Evolutionary conservation across 2,888 invertebrate genomes (phyloP).

Genomic region (Acholoe squamosa): DNA sequence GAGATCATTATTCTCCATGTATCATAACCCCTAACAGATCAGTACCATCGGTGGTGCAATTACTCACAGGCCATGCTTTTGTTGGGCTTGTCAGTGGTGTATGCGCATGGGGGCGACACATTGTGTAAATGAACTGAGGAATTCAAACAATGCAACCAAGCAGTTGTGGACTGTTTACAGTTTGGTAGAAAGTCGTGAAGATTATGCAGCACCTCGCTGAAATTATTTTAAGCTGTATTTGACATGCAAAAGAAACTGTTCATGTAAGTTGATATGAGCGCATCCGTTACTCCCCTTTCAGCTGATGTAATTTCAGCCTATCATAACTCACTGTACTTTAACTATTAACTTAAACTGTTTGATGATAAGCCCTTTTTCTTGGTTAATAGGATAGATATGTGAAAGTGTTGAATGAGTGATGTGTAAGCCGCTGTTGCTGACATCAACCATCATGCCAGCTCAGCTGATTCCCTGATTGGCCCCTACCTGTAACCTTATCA

Average conservation of each 20-base stretch:
- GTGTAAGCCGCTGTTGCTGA: not conserved
- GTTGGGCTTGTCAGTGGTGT: not conserved
- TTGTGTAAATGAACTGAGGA: not conserved
- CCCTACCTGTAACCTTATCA: not conserved
- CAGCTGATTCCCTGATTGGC: not conserved
- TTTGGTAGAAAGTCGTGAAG: too few species aligned
- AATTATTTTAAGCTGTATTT: too few species aligned
- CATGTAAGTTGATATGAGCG: too few species aligned
- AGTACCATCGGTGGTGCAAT: not conserved
- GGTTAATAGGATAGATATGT: too few species aligned
- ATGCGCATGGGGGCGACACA: not conserved
- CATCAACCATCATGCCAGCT: not conserved
- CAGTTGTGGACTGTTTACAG: too few species aligned
- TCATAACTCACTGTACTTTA: too few species aligned
- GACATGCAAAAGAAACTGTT: too few species aligned
- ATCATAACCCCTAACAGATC: not conserved
- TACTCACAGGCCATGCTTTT: not conserved
- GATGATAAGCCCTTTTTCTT: not conserved
- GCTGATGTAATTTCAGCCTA: too few species aligned
- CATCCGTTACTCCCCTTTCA: too few species aligned
- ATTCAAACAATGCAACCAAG: not conserved
- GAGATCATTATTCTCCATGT: conserved; percentile 19
- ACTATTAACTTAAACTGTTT: too few species aligned
- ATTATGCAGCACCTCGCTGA: too few species aligned
- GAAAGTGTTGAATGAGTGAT: not conserved